These are phyloP conservation scores for Echinometra lucunter DNA, from an alignment of 53 echinoderm and acorn worm genomes.

Conservation along the genomic window DNA sequence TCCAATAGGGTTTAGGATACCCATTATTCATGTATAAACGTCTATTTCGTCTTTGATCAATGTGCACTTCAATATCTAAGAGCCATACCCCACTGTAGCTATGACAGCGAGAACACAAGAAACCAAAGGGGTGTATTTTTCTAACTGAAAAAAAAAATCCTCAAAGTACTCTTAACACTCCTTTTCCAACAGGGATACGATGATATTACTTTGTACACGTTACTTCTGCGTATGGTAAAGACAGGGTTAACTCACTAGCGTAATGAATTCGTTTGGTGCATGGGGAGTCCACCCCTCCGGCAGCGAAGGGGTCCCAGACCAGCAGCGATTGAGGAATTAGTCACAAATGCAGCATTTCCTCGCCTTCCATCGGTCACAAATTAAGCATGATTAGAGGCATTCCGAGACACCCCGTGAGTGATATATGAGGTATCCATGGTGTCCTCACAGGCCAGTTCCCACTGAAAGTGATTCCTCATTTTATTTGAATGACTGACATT, in stretches of 20 bases:
- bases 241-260: not conserved
- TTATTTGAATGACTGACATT: not conserved
- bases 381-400: constrained; percentile 55
- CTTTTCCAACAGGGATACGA: not conserved
- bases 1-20: not conserved
- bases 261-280: not conserved
- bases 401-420: constrained; percentile 45
- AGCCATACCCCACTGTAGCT: not conserved
- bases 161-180: not conserved
- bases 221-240: not conserved
- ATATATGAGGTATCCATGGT: constrained; percentile 41
- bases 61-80: not conserved
- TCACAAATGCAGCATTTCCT: constrained; percentile 59
- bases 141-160: not conserved
- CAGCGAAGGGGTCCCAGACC: not conserved
- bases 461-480: not conserved
- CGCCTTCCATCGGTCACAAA: constrained; percentile 19
- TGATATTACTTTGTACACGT: not conserved
- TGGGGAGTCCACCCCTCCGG: not conserved
- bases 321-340: constrained; percentile 23
- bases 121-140: not conserved
- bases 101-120: not conserved
- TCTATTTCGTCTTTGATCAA: not conserved
- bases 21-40: not conserved
- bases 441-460: not conserved